Evolutionary conservation across 2,888 invertebrate species (phyloP), one percentile per base, ranked within the genome.

Genomic region (Drosophila fulvimacula): DNA sequence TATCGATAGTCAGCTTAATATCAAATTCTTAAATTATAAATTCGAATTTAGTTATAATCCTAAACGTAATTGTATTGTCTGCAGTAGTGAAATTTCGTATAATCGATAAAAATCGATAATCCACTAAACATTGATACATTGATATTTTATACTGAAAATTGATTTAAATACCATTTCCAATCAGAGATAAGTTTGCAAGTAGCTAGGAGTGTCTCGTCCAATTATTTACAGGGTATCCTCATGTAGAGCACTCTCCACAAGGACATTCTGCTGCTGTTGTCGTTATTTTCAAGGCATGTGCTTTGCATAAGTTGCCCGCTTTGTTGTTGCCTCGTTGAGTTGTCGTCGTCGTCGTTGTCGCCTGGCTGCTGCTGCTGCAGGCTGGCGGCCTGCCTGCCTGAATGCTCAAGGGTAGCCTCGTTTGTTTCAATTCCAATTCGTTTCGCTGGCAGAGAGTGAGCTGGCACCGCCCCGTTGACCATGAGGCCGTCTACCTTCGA

Each of bases 401-500:
- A 71, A 48, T 52, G 63, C 69, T 75, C 77, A 77, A 77, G 77
- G 78, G 73, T 72, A 78, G 75, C 81, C 81, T 51, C 63, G 62
- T 67, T 52, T 34, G 83, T 71, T 82, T 73, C 75, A 68, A 49
- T 79, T 72, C 68, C 76, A 64, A 17, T 55, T 15, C 60, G 69
- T 82, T 74, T 44, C 59, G 71, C 60, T 67, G 51, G 24, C 39
- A 46, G 44, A 58, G 68, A 30, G 56, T 27, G 71, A 24, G 56
- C 27, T 73, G 76, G 76, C 65, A 74, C 73, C 76, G 76, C 76
- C 82, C 81, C 64, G 79, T 79, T 85, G 89, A 81, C 84, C 89
- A 78, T 85, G 89, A 87, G 79, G 72, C 69, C 52, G 72, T 78
- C 76, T 72, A 72, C 76, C 72, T 79, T 79, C 76, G 65, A 65